A percentile compares a stretch with the other conserved stretches of the same genome.
phyloP scores from a whole-genome alignment of 2,113 vertebrate species.

The Gopherus evgoodei region DNA sequence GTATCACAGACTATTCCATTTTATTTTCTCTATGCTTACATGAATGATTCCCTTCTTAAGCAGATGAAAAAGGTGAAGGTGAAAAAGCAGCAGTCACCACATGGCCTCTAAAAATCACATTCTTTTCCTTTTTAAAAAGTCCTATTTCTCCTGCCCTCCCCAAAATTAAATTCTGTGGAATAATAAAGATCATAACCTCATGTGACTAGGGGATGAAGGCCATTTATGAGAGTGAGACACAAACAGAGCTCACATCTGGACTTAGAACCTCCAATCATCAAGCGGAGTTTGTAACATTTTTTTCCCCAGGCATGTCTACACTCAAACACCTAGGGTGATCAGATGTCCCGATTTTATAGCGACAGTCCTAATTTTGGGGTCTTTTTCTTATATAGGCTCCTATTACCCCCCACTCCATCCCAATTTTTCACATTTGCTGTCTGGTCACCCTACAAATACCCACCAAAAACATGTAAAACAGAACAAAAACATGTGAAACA shows the following conservation, averaged over 20 bases:
- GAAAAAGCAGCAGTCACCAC: background rate
- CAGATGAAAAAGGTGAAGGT: background rate
- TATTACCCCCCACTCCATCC: too few relatives aligned
- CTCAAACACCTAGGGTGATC: too few relatives aligned
- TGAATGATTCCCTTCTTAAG: background rate
- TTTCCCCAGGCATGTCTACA: accelerated
- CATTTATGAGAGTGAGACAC: background rate
- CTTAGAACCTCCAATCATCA: background rate
- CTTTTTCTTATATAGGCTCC: too few relatives aligned
- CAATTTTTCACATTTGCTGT: too few relatives aligned
- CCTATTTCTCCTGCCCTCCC: too few relatives aligned
- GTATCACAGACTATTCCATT: background rate
- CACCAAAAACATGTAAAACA: accelerated
- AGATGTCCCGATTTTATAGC: too few relatives aligned
- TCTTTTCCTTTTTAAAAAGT: too few relatives aligned
- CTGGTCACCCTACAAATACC: background rate
- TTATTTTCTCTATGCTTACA: background rate
- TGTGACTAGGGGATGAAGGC: background rate
- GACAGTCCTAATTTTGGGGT: too few relatives aligned
- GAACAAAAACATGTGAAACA: background rate
- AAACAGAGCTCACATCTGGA: background rate
- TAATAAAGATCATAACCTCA: background rate
- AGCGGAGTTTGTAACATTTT: background rate
- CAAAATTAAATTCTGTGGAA: too few relatives aligned
- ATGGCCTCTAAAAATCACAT: background rate